Base-by-base conservation (phyloP, 2,888 invertebrate genomes). In the Tetranychus piercei region DNA sequence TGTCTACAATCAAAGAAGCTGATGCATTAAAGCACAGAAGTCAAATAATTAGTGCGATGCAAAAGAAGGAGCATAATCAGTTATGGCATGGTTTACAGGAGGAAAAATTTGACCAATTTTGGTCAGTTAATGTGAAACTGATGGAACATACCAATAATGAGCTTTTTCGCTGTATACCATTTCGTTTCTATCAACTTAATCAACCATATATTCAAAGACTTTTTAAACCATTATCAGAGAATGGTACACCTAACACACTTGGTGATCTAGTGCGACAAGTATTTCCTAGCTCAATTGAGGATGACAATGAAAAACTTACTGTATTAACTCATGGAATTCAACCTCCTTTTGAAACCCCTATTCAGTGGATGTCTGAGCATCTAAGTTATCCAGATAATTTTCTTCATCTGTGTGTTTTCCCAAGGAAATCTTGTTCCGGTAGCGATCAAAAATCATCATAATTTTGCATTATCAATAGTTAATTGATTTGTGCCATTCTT, bases 41-140 rank as follows among this genome's bases (percentile, higher is more conserved):
- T 8, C 90, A 90, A 83, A 88, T 94, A 22, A 90, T 92, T 79
- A 90, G 90, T 44, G 88, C 88, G 77, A 93, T 94, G 93, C 92
- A 92, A 81, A 93, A 94, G 81, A 94, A 94, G 82, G 97, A 99
- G 80, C 96, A 97, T 81, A 92, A 90, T 82, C 94, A 95, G 81
- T 85, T 99, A 18, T 99, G 96, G 96, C 86, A 90, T 72, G 96
- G 96, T 44, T 84, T 99, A 77, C 88, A 90, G 81, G 94, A 95
- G 85, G 94, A 96, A 82, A 94, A 94, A 84, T 99, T 97, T 84
- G 97, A 99, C 82, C 96, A 96, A 83, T 99, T 99, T 83, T 99
- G 97, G 97, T 89, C 93, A 4, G 90, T 97, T 15, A 99, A 99
- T 82, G 87, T 93, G 79, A 89, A 92, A 81, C 84, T 99, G 74